phyloP scores from a whole-genome alignment of 1,140 invertebrate species.

The Aphaenogaster rudis region DNA sequence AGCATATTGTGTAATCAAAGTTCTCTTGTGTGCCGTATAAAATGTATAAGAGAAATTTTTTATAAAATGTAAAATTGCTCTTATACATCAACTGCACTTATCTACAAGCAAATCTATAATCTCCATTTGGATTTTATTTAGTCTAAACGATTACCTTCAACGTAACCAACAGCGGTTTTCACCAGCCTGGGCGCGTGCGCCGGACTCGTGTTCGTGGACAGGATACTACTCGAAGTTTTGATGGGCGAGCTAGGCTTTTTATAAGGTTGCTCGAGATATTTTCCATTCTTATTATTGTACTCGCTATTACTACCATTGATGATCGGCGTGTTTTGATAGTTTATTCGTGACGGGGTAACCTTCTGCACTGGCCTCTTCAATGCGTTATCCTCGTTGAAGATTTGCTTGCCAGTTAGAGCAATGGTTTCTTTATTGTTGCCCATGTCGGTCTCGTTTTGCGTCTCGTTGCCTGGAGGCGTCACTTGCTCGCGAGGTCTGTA shows the following conservation, averaged over 20 bases:
- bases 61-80: conserved; percentile 28
- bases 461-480: conserved; percentile 79
- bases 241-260: conserved; percentile 91
- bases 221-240: conserved; percentile 87
- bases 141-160: conserved; percentile 84
- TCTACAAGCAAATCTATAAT: background rate
- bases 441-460: conserved; percentile 80
- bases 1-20: conserved; percentile 3
- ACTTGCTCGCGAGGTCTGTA: conserved; percentile 89
- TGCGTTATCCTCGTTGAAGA: conserved; percentile 81
- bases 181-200: conserved; percentile 87
- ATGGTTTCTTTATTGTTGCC: conserved; percentile 65
- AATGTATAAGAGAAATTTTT: conserved; percentile 52
- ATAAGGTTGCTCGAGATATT: conserved; percentile 87
- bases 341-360: conserved; percentile 87
- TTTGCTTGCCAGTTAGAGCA: conserved; percentile 78
- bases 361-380: conserved; percentile 88
- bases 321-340: conserved; percentile 79
- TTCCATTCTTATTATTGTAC: conserved; percentile 82
- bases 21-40: background rate
- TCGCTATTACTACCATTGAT: conserved; percentile 86
- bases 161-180: conserved; percentile 88
- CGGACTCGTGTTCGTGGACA: conserved; percentile 80
- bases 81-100: conserved; percentile 31
- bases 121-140: background rate